Evolutionary conservation across 2,888 invertebrate species (phyloP).

Genomic region (Drosophila testacea): DNA sequence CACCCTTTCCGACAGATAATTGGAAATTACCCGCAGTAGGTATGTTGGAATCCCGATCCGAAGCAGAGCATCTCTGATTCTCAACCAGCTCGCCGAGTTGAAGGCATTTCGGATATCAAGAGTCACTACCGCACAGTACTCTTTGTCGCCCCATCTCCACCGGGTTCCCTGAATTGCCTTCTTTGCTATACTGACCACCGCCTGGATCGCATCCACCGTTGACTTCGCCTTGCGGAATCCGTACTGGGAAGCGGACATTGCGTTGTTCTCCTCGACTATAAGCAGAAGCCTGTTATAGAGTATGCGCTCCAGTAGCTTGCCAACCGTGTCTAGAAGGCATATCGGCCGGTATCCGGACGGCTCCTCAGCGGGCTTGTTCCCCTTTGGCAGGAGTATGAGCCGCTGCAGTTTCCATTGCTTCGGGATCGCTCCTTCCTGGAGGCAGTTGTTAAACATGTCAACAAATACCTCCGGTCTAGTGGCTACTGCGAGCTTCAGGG

Average conservation of each 20-base stretch:
- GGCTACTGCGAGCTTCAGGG: neutral
- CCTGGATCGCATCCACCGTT: neutral
- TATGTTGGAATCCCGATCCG: neutral
- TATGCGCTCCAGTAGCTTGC: neutral
- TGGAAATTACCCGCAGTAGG: neutral
- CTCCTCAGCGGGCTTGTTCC: neutral
- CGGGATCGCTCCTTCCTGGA: neutral
- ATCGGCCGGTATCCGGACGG: neutral
- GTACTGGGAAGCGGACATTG: neutral
- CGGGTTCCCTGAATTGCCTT: neutral
- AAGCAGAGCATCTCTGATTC: neutral
- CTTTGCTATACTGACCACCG: neutral
- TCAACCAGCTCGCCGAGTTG: too few species aligned
- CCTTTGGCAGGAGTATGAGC: neutral
- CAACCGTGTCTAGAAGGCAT: neutral
- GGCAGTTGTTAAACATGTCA: neutral
- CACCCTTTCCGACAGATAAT: neutral
- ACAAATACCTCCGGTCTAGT: neutral
- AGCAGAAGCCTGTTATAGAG: neutral
- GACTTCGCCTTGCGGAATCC: neutral
- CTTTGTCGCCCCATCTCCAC: neutral
- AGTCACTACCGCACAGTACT: neutral
- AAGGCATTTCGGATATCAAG: too few species aligned
- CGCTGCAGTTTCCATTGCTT: neutral
- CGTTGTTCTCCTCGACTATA: neutral